phyloP scores from a whole-genome alignment of 2,888 invertebrate species.

The Drosophila mayaguana region DNA sequence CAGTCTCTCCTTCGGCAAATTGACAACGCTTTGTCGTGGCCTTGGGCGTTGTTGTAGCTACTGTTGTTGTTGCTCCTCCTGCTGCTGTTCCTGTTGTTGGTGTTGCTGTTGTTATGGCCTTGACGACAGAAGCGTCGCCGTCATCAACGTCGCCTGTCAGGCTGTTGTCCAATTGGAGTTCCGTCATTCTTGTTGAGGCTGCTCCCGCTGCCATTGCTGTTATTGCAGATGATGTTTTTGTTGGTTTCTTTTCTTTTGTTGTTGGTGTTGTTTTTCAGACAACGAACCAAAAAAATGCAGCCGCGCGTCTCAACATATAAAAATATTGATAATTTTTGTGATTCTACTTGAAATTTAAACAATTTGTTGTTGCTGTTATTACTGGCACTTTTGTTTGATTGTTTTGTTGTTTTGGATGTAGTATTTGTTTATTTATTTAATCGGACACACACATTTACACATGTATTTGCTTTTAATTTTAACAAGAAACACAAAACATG shows the following conservation, averaged over 20 bases:
- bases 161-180: slow-evolving; percentile 62
- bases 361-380: slow-evolving; percentile 31
- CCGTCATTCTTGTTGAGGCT: slow-evolving; percentile 54
- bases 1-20: slow-evolving; percentile 50
- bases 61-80: slow-evolving; percentile 30
- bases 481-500: slow-evolving; percentile 61
- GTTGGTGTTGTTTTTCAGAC: slow-evolving; percentile 38
- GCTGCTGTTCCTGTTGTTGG: slow-evolving; percentile 18
- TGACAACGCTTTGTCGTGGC: slow-evolving; percentile 53
- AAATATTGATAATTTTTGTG: slow-evolving; percentile 25
- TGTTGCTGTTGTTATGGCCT: slow-evolving; percentile 42
- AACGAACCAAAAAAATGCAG: slow-evolving; percentile 50
- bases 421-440: slow-evolving; percentile 13
- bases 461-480: slow-evolving; percentile 43
- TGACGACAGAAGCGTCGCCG: slow-evolving; percentile 30
- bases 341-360: slow-evolving; percentile 45
- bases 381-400: slow-evolving; percentile 15
- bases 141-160: slow-evolving; percentile 45
- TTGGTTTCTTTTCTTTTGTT: not conserved
- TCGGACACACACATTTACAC: slow-evolving; percentile 21
- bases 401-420: slow-evolving; percentile 3
- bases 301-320: slow-evolving; percentile 48
- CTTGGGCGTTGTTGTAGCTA: slow-evolving; percentile 43
- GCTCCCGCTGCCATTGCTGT: not conserved
- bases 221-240: slow-evolving; percentile 10